phyloP scores from a whole-genome alignment of 2,113 vertebrate species.

The Sphyrna mokarran region DNA sequence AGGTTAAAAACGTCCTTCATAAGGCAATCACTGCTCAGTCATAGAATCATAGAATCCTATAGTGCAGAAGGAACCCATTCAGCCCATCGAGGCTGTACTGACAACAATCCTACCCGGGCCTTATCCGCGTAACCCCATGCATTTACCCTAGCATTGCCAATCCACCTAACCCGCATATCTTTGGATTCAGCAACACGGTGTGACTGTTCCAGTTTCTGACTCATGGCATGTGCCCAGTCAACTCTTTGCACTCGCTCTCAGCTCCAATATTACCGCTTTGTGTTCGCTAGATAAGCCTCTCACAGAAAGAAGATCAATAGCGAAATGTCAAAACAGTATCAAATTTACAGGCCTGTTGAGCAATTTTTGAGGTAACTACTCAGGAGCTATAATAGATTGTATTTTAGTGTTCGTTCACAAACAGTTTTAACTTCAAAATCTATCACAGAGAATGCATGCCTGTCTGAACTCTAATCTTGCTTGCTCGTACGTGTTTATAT shows the following conservation, averaged over 20 bases:
- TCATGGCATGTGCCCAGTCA: not conserved
- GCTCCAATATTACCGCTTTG: not conserved
- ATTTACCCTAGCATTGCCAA: too few relatives aligned
- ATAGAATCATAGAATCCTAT: too few relatives aligned
- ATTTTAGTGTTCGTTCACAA: conserved; percentile 14
- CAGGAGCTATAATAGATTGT: not conserved
- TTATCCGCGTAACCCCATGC: too few relatives aligned
- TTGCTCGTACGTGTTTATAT: not conserved
- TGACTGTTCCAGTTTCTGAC: not conserved
- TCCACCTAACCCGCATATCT: too few relatives aligned
- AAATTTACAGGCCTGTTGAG: not conserved
- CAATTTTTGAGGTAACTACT: conserved; percentile 7
- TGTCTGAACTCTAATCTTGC: conserved; percentile 1
- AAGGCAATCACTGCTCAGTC: too few relatives aligned
- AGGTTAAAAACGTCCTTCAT: too few relatives aligned
- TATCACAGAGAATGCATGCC: not conserved
- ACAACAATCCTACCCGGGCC: too few relatives aligned
- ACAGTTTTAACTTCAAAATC: conserved; percentile 18
- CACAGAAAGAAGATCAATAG: not conserved
- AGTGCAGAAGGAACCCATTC: too few relatives aligned
- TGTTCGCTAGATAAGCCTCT: not conserved
- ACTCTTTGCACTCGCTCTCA: not conserved
- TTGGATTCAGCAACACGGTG: too few relatives aligned
- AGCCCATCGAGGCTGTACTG: too few relatives aligned
- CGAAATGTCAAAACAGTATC: not conserved